phyloP scores from a whole-genome alignment of 1,140 invertebrate species.

The Caenorhabditis inopinata region DNA sequence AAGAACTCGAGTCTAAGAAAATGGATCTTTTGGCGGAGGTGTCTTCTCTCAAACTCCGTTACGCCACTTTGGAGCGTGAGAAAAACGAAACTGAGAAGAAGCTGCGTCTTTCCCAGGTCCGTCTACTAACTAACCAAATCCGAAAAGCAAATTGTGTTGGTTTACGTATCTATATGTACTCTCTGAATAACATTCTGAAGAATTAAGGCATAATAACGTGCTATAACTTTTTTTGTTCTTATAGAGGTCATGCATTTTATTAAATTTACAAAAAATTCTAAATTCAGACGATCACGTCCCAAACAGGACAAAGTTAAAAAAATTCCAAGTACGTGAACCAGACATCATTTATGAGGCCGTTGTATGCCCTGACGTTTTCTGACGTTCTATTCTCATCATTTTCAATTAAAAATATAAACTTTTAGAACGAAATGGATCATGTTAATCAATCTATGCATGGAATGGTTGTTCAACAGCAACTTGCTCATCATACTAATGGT shows the following conservation, averaged over 20 bases:
- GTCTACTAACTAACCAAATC: not conserved
- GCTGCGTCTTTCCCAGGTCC: slow-evolving; percentile 68
- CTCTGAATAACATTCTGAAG: slow-evolving; percentile 27
- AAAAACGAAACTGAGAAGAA: slow-evolving; percentile 75
- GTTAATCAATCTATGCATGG: slow-evolving; percentile 53
- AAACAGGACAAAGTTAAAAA: too few relatives aligned
- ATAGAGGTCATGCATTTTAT: not conserved
- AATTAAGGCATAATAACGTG: not conserved
- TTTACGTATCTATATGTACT: slow-evolving; percentile 60
- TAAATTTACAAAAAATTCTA: too few relatives aligned
- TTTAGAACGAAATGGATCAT: slow-evolving; percentile 57
- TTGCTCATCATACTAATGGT: slow-evolving; percentile 27
- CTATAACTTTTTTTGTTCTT: not conserved
- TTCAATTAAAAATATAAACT: not conserved
- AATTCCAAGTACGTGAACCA: too few relatives aligned
- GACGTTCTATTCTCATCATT: too few relatives aligned
- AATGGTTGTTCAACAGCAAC: slow-evolving; percentile 41
- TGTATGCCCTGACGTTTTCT: too few relatives aligned
- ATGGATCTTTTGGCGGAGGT: slow-evolving; percentile 85
- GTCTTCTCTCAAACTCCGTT: slow-evolving; percentile 81
- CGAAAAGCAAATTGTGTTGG: slow-evolving; percentile 41
- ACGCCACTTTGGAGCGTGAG: slow-evolving; percentile 80
- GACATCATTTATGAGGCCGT: too few relatives aligned
- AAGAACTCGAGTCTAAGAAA: slow-evolving; percentile 73
- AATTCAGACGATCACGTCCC: too few relatives aligned